Base-by-base conservation (phyloP, 2,797 vertebrate genomes). In the Peromyscus melanophrys region DNA sequence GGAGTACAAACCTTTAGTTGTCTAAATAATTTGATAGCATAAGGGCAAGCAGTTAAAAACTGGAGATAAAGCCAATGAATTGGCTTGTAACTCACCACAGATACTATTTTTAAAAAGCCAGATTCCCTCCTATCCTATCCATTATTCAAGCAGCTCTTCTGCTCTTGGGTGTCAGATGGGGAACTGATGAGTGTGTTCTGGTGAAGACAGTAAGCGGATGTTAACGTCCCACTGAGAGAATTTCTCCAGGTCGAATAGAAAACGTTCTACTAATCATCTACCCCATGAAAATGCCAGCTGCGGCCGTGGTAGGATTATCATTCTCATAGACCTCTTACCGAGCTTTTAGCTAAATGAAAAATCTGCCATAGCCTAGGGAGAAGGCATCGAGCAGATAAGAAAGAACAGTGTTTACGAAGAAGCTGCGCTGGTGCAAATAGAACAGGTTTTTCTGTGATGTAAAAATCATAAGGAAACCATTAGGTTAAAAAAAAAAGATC, bases 231-330 rank as follows among this genome's bases (percentile, higher is more conserved):
- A 99, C 99, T 99, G 99, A 99, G 99, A 99, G 99, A 99, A 99
- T 99, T 99, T 99, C 99, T 99, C 99, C 99, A 99, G 99, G 99
- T 99, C 99, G 99, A 99, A 99, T 99, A 99, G 99, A 99, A 99
- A 99, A 99, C 99, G 99, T 99, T 99, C 99, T 99, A 99, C 99
- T 99, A 99, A 99, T 99, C 99, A 99, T 99, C 99, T 98, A 99
- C 99, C 99, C 99, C 99, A 99, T 99, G 99, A 99, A 99, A 99
- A 99, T 99, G 99, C 99, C 99, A 99, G 99, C 99, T 99, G 99
- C 99, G 99, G 99, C 99, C 98, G 98, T 99, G 98, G 99, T 99
- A 99, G 99, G 99, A 99, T 99, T 99, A 99, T 99, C 99, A 99
- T 99, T 99, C 99, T 99, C 99, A 99, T 99, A 99, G 99, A 99